phyloP scores from a whole-genome alignment of 2,113 vertebrate genomes.

The Empidonax alnorum region DNA sequence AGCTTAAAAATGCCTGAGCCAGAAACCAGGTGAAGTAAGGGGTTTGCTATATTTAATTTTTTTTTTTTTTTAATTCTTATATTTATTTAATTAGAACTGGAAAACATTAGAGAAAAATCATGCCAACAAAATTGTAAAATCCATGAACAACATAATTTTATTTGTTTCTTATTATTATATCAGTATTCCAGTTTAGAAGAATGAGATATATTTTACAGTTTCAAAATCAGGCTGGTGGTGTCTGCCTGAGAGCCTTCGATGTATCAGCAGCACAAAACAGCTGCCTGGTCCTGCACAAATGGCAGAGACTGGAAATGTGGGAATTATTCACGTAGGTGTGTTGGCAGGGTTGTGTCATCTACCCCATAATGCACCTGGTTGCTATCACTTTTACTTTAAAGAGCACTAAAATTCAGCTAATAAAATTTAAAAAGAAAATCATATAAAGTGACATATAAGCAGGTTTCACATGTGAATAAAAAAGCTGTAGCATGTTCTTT shows the following conservation, averaged over 20 bases:
- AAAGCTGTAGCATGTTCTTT: conserved; percentile 7
- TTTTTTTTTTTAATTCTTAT: not conserved
- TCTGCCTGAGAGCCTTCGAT: not conserved
- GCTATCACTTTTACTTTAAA: conserved; percentile 51
- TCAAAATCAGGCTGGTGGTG: not conserved
- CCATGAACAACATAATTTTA: not conserved
- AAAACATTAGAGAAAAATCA: not conserved
- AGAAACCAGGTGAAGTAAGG: not conserved
- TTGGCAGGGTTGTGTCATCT: not conserved
- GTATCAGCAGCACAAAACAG: not conserved
- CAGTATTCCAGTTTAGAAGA: not conserved
- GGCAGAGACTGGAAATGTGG: not conserved
- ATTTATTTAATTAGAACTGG: not conserved
- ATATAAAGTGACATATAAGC: conserved; percentile 20
- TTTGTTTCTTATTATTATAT: no score
- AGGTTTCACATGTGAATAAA: not conserved
- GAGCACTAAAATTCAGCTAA: conserved; percentile 40
- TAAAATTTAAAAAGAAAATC: conserved; percentile 48
- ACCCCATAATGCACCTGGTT: conserved; percentile 22
- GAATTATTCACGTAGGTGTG: not conserved
- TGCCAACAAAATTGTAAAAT: accelerated
- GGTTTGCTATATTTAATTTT: accelerated
- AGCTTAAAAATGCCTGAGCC: not conserved
- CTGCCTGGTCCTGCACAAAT: not conserved
- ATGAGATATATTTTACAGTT: not conserved